Evolutionary conservation across 1,140 invertebrate species (phyloP), one percentile per base, ranked within the genome.

Genomic region (Brachionus sp.): DNA sequence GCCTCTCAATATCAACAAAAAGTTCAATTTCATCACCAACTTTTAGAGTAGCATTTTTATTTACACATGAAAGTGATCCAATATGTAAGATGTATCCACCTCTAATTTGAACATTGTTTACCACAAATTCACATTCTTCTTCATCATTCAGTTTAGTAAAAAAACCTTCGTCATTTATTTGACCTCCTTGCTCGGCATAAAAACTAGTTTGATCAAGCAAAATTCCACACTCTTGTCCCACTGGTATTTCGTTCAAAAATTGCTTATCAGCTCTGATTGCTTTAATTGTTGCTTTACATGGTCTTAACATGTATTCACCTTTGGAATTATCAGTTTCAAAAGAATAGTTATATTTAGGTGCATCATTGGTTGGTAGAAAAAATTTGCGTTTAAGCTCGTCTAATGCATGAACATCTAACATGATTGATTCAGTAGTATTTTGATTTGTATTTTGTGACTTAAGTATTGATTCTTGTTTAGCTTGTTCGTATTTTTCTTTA

Each of bases 91-190:
- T 92, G 88, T 98, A 99, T 6, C 97, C 98, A 70, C 93, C 97
- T 86, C 95, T 93, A 5, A 98, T 93, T 91, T 98, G 96, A 0
- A 98, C 95, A 90, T 98, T 96, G 86, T 93, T 95, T 0, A 99
- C 94, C 33, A 92, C 91, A 89, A 98, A 94, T 90, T 83, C 84
- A 19, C 83, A 57, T 53, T 35, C 53, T 33, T 66, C 33, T 75
- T 68, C 29, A 19, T 66, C 19, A 29, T 10, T 13, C 87, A 91
- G 92, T 91, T 97, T 97, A 0, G 93, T 92, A 86, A 99, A 92
- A 85, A 94, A 97, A 19, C 97, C 98, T 88, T 96, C 95, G 89
- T 99, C 98, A 88, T 93, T 97, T 85, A 98, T 96, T 90, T 99
- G 98, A 13, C 98, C 98, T 85, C 98, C 98, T 90, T 97, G 95